Evolutionary conservation across 2,888 invertebrate genomes (phyloP), one percentile per base, ranked within the genome.

Genomic region (Smittia aterrima): DNA sequence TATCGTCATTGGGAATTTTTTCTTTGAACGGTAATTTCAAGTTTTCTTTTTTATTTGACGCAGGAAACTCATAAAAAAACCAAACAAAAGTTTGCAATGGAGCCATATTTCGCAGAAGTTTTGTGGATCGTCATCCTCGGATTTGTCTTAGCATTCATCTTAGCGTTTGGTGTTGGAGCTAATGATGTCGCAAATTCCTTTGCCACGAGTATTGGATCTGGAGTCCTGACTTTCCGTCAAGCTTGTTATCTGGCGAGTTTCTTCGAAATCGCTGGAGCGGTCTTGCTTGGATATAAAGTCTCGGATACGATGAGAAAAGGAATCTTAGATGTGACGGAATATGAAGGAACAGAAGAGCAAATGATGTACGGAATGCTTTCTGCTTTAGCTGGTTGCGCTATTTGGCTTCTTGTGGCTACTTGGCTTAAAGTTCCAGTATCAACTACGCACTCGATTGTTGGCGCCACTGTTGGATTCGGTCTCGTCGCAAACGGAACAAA

Each of bases 151-250:
- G 96, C 98, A 75, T 99, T 99, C 83, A 83, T 96, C 75, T 85
- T 99, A 84, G 98, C 98, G 73, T 98, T 99, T 84, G 98, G 98
- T 70, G 97, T 99, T 79, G 99, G 99, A 66, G 98, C 98, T 76
- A 98, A 99, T 82, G 98, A 99, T 85, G 98, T 98, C 76, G 98
- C 98, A 78, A 99, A 99, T 82, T 96, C 96, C 13, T 99, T 99
- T 83, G 99, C 98, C 24, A 99, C 99, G 66, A 96, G 96, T 76
- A 98, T 99, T 54, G 99, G 99, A 25, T 93, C 97, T 76, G 95
- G 95, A 82, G 96, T 96, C 66, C 86, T 97, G 77, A 93, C 94
- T 18, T 88, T 97, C 74, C 86, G 89, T 77, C 92, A 93, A 81
- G 96, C 96, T 47, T 97, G 96, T 82, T 86, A 93, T 77, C 85